phyloP scores from a whole-genome alignment of 2,113 vertebrate species.

The Struthio camelus region DNA sequence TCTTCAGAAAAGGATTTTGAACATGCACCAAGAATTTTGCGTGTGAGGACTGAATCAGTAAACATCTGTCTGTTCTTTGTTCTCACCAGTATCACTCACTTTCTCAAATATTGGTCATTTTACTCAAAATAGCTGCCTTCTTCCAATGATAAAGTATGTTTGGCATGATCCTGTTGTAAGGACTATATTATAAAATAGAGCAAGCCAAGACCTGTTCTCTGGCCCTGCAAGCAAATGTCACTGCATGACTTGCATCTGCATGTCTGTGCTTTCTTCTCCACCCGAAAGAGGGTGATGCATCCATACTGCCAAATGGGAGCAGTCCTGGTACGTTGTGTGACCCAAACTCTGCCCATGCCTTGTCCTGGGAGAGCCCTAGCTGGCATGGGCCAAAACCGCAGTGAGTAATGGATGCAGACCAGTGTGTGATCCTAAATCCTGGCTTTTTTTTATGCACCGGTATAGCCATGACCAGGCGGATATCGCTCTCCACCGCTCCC shows the following conservation, averaged over 20 bases:
- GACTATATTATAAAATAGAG: not conserved
- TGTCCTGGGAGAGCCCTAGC: not conserved
- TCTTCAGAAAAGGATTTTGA: conserved; percentile 26
- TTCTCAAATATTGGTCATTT: not conserved
- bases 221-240: not conserved
- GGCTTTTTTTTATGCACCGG: not conserved
- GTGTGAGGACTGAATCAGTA: not conserved
- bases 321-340: not conserved
- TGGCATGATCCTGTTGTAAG: conserved; percentile 11
- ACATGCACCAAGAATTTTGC: not conserved
- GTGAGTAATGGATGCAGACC: not conserved
- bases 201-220: not conserved
- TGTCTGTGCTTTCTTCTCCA: not conserved
- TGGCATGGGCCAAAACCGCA: not conserved
- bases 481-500: not conserved
- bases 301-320: not conserved
- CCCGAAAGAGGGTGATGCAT: not conserved
- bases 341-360: rapidly evolving
- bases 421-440: not conserved
- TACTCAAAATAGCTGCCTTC: conserved; percentile 30
- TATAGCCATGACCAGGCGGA: not conserved
- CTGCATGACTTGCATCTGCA: not conserved
- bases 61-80: conserved; percentile 10
- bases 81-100: conserved; percentile 23
- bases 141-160: not conserved